phyloP scores from a whole-genome alignment of 2,888 invertebrate genomes.

The Taenaris catops region DNA sequence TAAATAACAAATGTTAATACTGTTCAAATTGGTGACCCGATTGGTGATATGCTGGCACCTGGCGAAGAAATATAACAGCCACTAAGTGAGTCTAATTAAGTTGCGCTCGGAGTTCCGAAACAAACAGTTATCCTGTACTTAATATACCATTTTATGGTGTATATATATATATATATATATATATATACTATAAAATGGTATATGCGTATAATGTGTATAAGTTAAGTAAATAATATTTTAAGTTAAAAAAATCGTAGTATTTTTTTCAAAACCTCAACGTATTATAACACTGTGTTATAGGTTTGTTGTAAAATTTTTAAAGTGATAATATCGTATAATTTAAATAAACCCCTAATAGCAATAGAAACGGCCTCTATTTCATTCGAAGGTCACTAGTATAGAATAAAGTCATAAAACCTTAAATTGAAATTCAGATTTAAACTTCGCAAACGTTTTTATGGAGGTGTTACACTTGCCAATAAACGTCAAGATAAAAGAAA shows the following conservation, averaged over 20 bases:
- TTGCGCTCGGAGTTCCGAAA: constrained; percentile 14
- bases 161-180: no score
- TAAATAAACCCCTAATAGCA: not conserved
- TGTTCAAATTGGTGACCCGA: not conserved
- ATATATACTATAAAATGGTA: not conserved
- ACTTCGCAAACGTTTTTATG: constrained; percentile 6
- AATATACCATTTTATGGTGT: constrained; percentile 3
- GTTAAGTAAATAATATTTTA: no score
- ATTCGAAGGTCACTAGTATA: constrained; percentile 10
- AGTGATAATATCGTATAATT: no score
- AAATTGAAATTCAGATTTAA: constrained; percentile 15
- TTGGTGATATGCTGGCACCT: constrained; percentile 6
- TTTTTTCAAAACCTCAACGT: no score
- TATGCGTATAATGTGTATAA: no score
- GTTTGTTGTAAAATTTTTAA: no score
- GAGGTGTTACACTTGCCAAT: constrained; percentile 4
- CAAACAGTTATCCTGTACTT: constrained; percentile 12
- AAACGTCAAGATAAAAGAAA: constrained; percentile 3
- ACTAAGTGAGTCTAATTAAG: constrained; percentile 22
- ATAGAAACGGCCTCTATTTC: constrained; percentile 6
- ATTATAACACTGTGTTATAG: no score
- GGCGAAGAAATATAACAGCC: constrained; percentile 19
- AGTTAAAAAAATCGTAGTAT: no score
- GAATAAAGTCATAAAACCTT: constrained; percentile 12
- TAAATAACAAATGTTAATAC: no score